A percentile compares a stretch with the other conserved stretches of the same genome.
These are phyloP conservation scores for Hesperophylax magnus DNA, from an alignment of 1,140 invertebrate genomes.

Conservation along the genomic window DNA sequence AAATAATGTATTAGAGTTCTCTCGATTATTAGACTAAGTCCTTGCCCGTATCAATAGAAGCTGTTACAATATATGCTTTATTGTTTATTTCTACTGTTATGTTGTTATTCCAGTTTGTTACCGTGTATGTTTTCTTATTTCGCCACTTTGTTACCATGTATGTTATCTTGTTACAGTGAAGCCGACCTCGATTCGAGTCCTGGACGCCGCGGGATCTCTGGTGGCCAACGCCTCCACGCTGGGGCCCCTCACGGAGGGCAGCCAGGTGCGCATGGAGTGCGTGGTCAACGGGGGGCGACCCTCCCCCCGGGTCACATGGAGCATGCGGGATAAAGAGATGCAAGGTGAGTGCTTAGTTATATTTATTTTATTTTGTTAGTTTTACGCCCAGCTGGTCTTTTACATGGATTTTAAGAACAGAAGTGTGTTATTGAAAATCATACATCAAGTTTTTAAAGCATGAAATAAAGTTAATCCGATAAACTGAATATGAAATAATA, in stretches of 20 bases:
- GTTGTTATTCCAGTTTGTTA: no score
- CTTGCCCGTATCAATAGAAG: no score
- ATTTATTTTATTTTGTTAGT: neutral
- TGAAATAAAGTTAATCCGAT: no score
- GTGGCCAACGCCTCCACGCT: conserved; percentile 73
- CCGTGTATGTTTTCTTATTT: neutral
- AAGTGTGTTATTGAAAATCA: no score
- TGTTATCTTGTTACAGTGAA: conserved; percentile 71
- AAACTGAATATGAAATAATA: no score
- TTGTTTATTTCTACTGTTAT: no score
- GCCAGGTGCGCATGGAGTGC: conserved; percentile 77
- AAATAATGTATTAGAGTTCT: no score
- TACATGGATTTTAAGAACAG: no score
- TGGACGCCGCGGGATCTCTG: conserved; percentile 70
- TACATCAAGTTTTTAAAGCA: no score
- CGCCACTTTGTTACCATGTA: neutral
- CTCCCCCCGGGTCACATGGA: conserved; percentile 83
- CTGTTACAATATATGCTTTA: no score
- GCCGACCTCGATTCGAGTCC: conserved; percentile 77
- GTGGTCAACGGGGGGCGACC: conserved; percentile 83
- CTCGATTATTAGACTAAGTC: no score
- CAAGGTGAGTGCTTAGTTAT: conserved; percentile 73
- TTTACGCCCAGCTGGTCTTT: no score
- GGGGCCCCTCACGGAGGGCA: conserved; percentile 80
- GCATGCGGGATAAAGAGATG: conserved; percentile 76